phyloP scores from a whole-genome alignment of 2,113 vertebrate species.

The Tragelaphus strepsiceros region DNA sequence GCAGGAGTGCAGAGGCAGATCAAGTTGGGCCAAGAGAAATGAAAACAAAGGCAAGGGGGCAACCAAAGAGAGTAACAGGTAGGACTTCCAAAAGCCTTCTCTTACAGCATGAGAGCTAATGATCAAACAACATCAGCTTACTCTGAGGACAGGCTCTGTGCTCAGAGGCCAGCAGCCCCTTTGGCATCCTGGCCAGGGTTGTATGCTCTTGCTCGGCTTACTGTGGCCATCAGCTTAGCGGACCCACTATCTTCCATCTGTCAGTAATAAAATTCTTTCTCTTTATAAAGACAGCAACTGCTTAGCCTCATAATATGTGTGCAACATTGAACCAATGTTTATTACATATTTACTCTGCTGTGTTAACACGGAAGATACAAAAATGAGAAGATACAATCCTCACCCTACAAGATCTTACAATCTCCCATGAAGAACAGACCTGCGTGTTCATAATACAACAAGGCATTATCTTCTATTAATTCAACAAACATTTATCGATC shows the following conservation, averaged over 20 bases:
- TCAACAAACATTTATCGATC: background rate
- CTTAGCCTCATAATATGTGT: background rate
- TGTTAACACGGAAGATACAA: background rate
- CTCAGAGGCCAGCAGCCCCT: background rate
- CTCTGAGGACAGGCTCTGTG: rapidly evolving
- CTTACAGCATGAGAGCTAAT: background rate
- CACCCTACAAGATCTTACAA: background rate
- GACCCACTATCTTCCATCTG: background rate
- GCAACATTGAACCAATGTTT: background rate
- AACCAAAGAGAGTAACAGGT: background rate
- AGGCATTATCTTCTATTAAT: background rate
- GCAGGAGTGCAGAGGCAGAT: background rate
- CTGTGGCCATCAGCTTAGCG: background rate
- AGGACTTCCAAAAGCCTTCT: background rate
- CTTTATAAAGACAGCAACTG: background rate
- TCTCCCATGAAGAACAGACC: background rate
- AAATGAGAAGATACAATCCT: background rate
- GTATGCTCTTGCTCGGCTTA: background rate
- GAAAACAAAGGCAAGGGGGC: background rate
- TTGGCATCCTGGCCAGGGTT: too few species aligned
- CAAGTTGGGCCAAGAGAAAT: background rate
- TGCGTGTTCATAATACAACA: background rate
- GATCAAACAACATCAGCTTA: background rate
- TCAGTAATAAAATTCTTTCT: background rate
- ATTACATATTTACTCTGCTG: background rate